Percentiles rank a stretch among this genome's conserved stretches.
phyloP scores from a whole-genome alignment of 2,888 invertebrate genomes.

The Luperina nickerlii region DNA sequence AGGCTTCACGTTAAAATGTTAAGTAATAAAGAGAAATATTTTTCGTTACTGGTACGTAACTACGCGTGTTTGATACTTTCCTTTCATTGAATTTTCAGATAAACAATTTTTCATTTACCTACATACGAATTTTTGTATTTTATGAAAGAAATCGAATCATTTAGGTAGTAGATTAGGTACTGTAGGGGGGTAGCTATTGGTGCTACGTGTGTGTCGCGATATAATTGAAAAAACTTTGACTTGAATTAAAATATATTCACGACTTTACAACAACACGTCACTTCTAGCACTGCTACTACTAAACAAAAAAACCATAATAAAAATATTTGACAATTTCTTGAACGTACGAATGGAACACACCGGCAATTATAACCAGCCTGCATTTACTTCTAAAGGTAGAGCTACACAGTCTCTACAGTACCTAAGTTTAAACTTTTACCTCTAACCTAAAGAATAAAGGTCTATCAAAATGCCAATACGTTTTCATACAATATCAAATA shows the following conservation, averaged over 20 bases:
- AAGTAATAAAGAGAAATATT: slow-evolving; percentile 40
- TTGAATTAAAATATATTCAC: too few species aligned
- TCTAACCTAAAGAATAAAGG: neutral
- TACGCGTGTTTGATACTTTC: slow-evolving; percentile 32
- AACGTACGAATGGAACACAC: too few species aligned
- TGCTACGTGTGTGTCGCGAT: too few species aligned
- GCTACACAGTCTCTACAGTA: too few species aligned
- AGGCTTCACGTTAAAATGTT: slow-evolving; percentile 65
- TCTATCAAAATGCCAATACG: neutral
- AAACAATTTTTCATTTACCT: slow-evolving; percentile 14
- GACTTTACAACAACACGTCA: too few species aligned
- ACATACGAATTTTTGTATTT: slow-evolving; percentile 17
- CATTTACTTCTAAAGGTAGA: too few species aligned
- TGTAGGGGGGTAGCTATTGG: too few species aligned
- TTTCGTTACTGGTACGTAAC: slow-evolving; percentile 20
- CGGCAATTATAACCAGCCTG: too few species aligned
- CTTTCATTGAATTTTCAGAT: slow-evolving; percentile 19
- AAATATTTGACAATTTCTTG: too few species aligned
- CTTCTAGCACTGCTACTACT: too few species aligned
- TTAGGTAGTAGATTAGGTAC: neutral
- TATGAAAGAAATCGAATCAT: slow-evolving; percentile 9
- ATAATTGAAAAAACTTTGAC: too few species aligned
- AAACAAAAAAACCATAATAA: too few species aligned
- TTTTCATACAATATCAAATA: neutral
- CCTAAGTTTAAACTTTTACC: neutral